phyloP scores from a whole-genome alignment of 2,113 vertebrate genomes.

The Takifugu flavidus region DNA sequence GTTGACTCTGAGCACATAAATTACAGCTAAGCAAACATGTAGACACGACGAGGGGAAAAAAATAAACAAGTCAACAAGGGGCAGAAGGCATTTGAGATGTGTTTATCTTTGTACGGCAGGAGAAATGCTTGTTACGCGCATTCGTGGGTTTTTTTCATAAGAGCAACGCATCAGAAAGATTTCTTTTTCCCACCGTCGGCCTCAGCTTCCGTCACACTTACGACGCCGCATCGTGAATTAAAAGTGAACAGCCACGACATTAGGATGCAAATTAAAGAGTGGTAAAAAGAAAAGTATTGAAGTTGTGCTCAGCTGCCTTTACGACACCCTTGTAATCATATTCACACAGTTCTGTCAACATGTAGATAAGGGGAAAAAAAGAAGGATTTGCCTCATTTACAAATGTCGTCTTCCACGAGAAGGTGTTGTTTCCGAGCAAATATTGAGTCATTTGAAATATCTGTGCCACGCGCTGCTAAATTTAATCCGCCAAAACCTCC shows the following conservation, averaged over 20 bases:
- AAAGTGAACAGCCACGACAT: constrained; percentile 65
- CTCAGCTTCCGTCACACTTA: constrained; percentile 61
- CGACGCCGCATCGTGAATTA: constrained; percentile 69
- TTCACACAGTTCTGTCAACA: constrained; percentile 60
- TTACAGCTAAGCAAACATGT: constrained; percentile 64
- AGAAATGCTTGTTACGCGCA: constrained; percentile 4
- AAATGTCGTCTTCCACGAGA: constrained; percentile 50
- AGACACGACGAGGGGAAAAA: constrained; percentile 43
- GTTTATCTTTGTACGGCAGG: not conserved
- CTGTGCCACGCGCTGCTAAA: constrained; percentile 43
- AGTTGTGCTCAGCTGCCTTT: constrained; percentile 71
- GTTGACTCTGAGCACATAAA: constrained; percentile 60
- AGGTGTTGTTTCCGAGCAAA: constrained; percentile 54
- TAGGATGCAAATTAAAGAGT: constrained; percentile 76
- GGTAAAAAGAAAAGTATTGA: constrained; percentile 60
- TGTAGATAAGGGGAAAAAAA: constrained; percentile 47
- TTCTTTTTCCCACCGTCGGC: constrained; percentile 22
- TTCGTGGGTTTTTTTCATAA: constrained; percentile 35
- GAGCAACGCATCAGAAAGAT: constrained; percentile 47
- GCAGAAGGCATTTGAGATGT: not conserved
- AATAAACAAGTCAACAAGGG: constrained; percentile 58
- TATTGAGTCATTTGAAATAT: constrained; percentile 61
- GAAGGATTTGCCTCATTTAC: constrained; percentile 62
- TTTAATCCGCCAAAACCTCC: constrained; percentile 48
- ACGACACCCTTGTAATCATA: constrained; percentile 59